These are phyloP conservation scores for Myiotriccus ornatus DNA, from an alignment of 2,797 vertebrate genomes.

Conservation along the genomic window DNA sequence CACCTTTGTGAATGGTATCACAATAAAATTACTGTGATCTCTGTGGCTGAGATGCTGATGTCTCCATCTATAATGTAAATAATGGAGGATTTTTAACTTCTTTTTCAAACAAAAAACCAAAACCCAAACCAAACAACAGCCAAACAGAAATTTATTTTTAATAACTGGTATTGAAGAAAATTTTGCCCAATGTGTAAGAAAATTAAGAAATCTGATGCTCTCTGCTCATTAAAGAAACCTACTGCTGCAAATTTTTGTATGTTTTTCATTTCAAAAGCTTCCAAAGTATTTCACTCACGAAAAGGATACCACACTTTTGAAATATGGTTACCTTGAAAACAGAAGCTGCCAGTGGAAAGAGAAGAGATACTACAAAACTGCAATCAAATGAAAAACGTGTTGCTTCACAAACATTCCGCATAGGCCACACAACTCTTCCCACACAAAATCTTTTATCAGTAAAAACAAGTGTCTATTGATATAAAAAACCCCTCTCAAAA, in stretches of 20 bases:
- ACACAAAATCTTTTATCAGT: not conserved
- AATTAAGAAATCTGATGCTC: not conserved
- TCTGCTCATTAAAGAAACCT: not conserved
- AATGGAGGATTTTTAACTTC: not conserved
- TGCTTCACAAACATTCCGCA: not conserved
- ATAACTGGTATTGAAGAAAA: not conserved
- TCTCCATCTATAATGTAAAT: not conserved
- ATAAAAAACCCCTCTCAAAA: not conserved
- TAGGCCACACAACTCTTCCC: not conserved
- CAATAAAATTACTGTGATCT: not conserved
- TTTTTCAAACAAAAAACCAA: not conserved
- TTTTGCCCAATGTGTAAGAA: not conserved
- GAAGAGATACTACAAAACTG: not conserved
- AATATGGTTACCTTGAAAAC: slow-evolving; percentile 12
- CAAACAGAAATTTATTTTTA: not conserved
- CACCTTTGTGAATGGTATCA: not conserved
- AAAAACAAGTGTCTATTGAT: not conserved
- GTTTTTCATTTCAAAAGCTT: not conserved
- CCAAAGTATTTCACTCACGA: not conserved
- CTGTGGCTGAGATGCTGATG: not conserved
- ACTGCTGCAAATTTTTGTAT: not conserved
- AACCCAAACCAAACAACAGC: not conserved
- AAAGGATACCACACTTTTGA: not conserved
- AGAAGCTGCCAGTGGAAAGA: not conserved
- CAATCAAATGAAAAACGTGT: not conserved